Percentiles rank a stretch among this genome's conserved stretches.
phyloP scores from a whole-genome alignment of 2,888 invertebrate genomes.

The Syrphus vitripennis region DNA sequence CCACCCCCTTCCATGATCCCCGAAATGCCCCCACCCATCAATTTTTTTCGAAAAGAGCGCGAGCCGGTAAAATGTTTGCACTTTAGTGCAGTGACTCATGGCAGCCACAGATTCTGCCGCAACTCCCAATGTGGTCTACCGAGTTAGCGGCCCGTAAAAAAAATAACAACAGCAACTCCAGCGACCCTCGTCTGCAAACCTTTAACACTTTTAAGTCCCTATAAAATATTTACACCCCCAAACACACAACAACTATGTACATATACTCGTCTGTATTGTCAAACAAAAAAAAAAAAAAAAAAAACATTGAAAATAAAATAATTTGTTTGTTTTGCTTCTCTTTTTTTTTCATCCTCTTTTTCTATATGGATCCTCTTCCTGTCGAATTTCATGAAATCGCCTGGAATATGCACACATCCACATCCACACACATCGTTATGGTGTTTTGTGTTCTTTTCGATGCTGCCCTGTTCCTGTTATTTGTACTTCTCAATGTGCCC shows the following conservation, averaged over 20 bases:
- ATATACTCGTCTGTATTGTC: slow-evolving; percentile 49
- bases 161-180: slow-evolving; percentile 15
- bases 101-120: slow-evolving; percentile 51
- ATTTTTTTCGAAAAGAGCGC: neutral
- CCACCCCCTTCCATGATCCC: neutral
- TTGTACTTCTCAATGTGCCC: slow-evolving; percentile 18
- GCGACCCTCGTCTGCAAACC: neutral
- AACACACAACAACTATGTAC: slow-evolving; percentile 56
- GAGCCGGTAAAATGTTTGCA: slow-evolving; percentile 44
- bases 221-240: slow-evolving; percentile 66
- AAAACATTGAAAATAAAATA: slow-evolving; percentile 69
- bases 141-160: slow-evolving; percentile 41
- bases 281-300: too few relatives aligned
- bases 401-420: slow-evolving; percentile 50
- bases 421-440: slow-evolving; percentile 15
- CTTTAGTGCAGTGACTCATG: slow-evolving; percentile 71
- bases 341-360: slow-evolving; percentile 18
- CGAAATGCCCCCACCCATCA: too few relatives aligned
- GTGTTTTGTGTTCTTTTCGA: slow-evolving; percentile 23
- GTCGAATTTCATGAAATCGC: slow-evolving; percentile 62
- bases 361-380: slow-evolving; percentile 44
- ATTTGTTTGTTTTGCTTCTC: slow-evolving; percentile 66
- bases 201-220: slow-evolving; percentile 69
- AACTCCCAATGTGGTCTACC: slow-evolving; percentile 63
- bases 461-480: slow-evolving; percentile 37